Evolutionary conservation across 2,113 vertebrate genomes (phyloP), one percentile per base, ranked within the genome.

Genomic region (Rhagologus leucostigma): DNA sequence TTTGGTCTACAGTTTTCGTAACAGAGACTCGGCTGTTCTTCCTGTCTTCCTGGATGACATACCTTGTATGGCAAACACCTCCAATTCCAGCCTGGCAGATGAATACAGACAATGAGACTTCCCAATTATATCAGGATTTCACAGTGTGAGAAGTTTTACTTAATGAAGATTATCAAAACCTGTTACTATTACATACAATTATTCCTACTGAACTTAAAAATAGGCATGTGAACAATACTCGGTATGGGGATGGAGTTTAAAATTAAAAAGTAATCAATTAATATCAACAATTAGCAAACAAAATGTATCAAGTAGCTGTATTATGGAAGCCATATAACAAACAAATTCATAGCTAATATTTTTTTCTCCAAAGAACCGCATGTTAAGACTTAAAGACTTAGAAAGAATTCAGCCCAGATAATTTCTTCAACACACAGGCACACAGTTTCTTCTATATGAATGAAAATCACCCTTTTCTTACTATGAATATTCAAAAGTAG

Each of bases 61-160:
- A 99, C 68, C 97, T 97, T 5, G 98, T 98, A 42, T 98, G 98
- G 97, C 99, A 99, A 67, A 99, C 96, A 62, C 99, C 99, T 91
- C 98, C 98, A 96, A 97, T 95, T 94, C 98, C 98, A 62, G 95
- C 97, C 99, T 99, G 84, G 47, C 39, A 94, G 32, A 77, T 26
- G 29, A 77, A 90, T 2, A 59, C 47, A 47, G 52, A 47, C 7
- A 47, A 82, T 47, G n/a, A 95, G 29, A 70, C 10, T 56, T 87
- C 41, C 37, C 37, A 68, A 2, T 64, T 57, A 16, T 6, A 41
- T 37, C 79, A 75, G 22, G 17, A 83, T 79, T 64, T 68, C 18
- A 44, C 35, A 41, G 9, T 1, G 4, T 41, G 65, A 82, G 35
- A 47, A 46, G n/a, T 41, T 79, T 53, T 21, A 37, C 46, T 55